phyloP scores from a whole-genome alignment of 2,797 vertebrate species.

The Leucoraja ocellata region DNA sequence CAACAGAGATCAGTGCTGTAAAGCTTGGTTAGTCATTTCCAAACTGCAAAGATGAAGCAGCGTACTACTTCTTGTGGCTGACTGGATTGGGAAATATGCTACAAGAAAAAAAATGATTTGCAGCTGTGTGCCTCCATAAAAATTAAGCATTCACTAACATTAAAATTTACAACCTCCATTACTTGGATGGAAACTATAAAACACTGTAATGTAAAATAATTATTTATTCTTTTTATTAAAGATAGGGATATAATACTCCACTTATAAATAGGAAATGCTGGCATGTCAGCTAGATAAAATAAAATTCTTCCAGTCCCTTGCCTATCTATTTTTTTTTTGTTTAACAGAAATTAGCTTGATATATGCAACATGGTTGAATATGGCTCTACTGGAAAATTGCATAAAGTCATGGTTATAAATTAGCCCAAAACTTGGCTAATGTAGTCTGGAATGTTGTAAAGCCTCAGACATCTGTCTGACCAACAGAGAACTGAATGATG shows the following conservation, averaged over 20 bases:
- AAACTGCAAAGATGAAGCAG: not conserved
- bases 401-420: not conserved
- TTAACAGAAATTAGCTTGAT: constrained; percentile 24
- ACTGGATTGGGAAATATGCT: not conserved
- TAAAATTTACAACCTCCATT: not conserved
- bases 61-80: not conserved
- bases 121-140: not conserved
- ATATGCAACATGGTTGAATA: constrained; percentile 3
- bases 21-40: not conserved
- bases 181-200: not conserved
- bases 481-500: not conserved
- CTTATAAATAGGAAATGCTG: not conserved
- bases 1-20: not conserved
- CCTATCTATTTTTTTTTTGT: not conserved
- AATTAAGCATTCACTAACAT: not conserved
- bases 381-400: not conserved
- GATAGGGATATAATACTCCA: not conserved
- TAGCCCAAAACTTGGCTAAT: not conserved
- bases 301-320: not conserved
- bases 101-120: not conserved
- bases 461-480: not conserved
- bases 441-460: not conserved
- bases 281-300: not conserved
- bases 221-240: not conserved
- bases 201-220: not conserved